Conservation (phyloP, 2,888 invertebrate species). For the Nomada goodeniana region DNA sequence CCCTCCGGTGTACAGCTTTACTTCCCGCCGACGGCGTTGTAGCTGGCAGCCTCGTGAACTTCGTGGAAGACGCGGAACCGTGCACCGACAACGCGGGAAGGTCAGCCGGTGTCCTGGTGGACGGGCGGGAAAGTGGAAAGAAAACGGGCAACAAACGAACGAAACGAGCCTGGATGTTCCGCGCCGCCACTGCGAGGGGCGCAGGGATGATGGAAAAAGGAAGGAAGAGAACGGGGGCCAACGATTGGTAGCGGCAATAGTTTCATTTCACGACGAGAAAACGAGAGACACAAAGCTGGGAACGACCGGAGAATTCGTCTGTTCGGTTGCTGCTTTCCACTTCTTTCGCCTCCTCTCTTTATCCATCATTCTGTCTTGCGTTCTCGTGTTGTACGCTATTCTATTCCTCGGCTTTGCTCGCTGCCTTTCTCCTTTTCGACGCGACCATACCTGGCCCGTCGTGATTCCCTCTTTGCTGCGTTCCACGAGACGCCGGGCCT, state of each 20-base stretch:
- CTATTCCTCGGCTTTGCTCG: neutral
- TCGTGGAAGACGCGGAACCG: slow-evolving; percentile 50
- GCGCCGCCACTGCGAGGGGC: neutral
- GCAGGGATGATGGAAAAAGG: neutral
- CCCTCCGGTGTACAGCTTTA: slow-evolving; percentile 64
- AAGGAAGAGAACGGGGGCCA: neutral
- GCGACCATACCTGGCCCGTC: neutral
- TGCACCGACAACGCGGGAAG: slow-evolving; percentile 37
- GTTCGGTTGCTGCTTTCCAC: neutral
- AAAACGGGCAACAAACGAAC: slow-evolving; percentile 42
- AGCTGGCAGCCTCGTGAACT: slow-evolving; percentile 66
- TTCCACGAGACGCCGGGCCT: slow-evolving; percentile 7
- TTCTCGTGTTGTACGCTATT: neutral
- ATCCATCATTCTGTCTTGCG: neutral
- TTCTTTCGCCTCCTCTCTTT: neutral
- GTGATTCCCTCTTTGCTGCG: neutral
- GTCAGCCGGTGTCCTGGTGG: slow-evolving; percentile 24
- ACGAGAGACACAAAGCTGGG: slow-evolving; percentile 48
- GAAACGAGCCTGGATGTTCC: slow-evolving; percentile 25
- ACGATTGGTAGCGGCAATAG: slow-evolving; percentile 72
- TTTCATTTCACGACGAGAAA: slow-evolving; percentile 72
- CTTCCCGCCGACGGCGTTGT: slow-evolving; percentile 46
- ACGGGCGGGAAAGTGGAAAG: slow-evolving; percentile 40
- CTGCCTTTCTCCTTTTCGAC: slow-evolving; percentile 7
- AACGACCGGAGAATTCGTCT: slow-evolving; percentile 45